phyloP scores from a whole-genome alignment of 1,140 invertebrate genomes.

The Microvelia longipes region DNA sequence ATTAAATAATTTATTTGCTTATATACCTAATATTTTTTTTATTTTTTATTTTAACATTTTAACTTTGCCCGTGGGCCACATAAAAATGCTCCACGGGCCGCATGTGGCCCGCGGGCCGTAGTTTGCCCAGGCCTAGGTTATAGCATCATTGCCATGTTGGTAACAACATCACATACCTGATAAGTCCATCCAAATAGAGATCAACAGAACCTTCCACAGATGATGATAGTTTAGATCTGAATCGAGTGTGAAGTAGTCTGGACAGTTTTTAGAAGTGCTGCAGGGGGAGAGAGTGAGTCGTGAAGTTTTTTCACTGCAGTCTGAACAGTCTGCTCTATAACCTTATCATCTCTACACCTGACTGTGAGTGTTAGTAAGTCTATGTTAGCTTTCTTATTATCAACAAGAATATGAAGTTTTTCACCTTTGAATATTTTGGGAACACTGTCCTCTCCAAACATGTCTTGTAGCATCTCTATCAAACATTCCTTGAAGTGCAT shows the following conservation, averaged over 20 bases:
- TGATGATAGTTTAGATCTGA: not conserved
- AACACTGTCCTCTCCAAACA: constrained; percentile 90
- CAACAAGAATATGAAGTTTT: constrained; percentile 67
- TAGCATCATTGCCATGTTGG: too few species aligned
- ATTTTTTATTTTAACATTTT: too few species aligned
- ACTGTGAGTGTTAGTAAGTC: constrained; percentile 70
- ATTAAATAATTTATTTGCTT: too few species aligned
- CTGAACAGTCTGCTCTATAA: constrained; percentile 65
- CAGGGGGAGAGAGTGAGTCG: constrained; percentile 60
- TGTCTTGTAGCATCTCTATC: constrained; percentile 58
- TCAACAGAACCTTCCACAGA: too few species aligned
- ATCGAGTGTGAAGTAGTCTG: not conserved
- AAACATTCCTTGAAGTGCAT: constrained; percentile 87
- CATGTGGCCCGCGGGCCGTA: too few species aligned
- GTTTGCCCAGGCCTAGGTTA: too few species aligned
- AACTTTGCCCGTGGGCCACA: too few species aligned
- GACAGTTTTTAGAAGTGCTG: not conserved
- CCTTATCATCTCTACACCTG: constrained; percentile 60
- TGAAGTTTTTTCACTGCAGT: constrained; percentile 73
- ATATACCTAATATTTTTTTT: too few species aligned
- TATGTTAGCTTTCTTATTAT: constrained; percentile 70
- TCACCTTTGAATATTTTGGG: constrained; percentile 88
- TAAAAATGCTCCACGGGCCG: too few species aligned
- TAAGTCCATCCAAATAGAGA: too few species aligned
- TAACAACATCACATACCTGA: too few species aligned